These are phyloP conservation scores for Jaculus jaculus DNA, from an alignment of 2,113 vertebrate genomes.

Conservation along the genomic window DNA sequence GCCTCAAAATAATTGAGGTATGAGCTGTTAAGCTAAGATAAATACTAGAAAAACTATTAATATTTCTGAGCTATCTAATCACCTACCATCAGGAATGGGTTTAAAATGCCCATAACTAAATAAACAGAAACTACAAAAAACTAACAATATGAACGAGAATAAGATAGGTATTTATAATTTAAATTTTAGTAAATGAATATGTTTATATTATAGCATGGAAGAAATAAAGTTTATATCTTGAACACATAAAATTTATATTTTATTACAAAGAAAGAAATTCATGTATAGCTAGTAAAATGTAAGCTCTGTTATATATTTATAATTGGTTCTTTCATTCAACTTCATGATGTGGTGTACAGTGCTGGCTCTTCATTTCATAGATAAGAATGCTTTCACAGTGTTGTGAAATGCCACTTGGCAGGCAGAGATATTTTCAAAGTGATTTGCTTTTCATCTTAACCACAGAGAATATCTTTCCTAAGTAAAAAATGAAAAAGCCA, in stretches of 20 bases:
- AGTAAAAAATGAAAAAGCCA: rapidly evolving
- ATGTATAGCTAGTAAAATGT: neutral
- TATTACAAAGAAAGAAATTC: neutral
- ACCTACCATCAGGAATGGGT: no score
- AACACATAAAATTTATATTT: neutral
- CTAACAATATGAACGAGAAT: no score
- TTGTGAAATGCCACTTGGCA: neutral
- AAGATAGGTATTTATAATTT: neutral
- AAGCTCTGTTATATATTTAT: neutral
- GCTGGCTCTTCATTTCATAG: neutral
- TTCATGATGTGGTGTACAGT: neutral
- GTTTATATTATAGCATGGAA: neutral
- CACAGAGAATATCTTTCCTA: neutral
- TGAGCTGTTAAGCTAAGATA: no score
- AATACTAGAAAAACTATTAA: no score
- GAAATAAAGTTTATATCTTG: neutral
- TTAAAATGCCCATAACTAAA: no score
- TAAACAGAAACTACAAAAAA: no score
- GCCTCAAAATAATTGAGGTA: no score
- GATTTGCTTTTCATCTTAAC: neutral
- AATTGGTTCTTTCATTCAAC: neutral
- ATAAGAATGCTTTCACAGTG: neutral
- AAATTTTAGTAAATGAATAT: neutral
- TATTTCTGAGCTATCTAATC: no score
- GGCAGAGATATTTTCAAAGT: neutral